These are phyloP conservation scores for Cardinalis cardinalis DNA, from an alignment of 2,113 vertebrate genomes.

Conservation along the genomic window DNA sequence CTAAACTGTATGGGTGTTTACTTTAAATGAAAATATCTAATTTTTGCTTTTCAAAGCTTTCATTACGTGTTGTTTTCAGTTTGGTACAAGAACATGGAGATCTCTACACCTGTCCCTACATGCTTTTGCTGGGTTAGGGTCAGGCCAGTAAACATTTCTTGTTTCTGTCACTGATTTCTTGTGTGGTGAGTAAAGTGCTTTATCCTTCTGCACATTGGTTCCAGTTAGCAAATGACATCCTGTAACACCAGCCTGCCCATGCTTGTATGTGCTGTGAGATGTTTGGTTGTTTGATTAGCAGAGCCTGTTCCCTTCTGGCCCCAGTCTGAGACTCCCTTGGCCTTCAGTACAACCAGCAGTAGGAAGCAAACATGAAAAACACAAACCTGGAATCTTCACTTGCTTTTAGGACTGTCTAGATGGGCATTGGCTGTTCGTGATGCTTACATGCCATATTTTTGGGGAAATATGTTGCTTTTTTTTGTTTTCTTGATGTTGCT, in stretches of 20 bases:
- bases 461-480: background rate
- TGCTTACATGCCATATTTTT: background rate
- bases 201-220: background rate
- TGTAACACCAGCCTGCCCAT: rapidly evolving
- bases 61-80: background rate
- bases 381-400: background rate
- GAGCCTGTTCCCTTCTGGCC: background rate
- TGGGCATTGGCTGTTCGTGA: background rate
- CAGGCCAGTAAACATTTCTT: background rate
- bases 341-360: background rate
- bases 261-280: rapidly evolving
- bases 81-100: rapidly evolving
- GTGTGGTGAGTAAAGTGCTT: background rate
- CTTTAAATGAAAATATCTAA: background rate
- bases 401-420: background rate
- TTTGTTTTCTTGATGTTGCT: background rate
- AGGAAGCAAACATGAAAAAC: background rate
- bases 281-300: background rate
- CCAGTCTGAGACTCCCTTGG: rapidly evolving
- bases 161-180: background rate
- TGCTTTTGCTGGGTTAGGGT: background rate
- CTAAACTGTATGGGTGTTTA: background rate
- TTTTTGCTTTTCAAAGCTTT: background rate
- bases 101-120: background rate
- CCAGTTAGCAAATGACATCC: background rate